phyloP scores from a whole-genome alignment of 2,797 vertebrate genomes.

The Cyclopterus lumpus region DNA sequence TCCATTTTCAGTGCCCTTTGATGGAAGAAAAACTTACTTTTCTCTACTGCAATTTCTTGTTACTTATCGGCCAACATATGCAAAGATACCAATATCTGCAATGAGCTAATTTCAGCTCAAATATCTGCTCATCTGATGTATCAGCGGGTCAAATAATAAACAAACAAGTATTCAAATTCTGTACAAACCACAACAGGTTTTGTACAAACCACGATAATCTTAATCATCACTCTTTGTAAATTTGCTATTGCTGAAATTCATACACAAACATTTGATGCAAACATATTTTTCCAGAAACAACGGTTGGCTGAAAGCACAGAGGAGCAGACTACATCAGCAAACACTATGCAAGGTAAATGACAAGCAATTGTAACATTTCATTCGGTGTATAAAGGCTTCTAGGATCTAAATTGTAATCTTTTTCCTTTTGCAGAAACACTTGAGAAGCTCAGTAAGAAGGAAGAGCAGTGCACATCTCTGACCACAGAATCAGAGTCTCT shows the following conservation, averaged over 20 bases:
- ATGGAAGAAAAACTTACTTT: conserved; percentile 1
- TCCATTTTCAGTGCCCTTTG: not conserved
- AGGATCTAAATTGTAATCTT: not conserved
- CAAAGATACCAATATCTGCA: not conserved
- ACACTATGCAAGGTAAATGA: conserved; percentile 90
- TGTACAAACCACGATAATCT: not conserved
- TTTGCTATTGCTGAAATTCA: not conserved
- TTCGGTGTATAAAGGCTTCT: not conserved
- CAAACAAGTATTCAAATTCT: not conserved
- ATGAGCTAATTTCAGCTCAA: not conserved
- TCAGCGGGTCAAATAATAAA: not conserved
- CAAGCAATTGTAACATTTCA: not conserved
- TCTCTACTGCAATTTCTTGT: not conserved
- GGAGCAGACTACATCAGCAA: conserved; percentile 84
- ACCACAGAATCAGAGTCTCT: conserved; percentile 87
- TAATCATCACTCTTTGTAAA: not conserved
- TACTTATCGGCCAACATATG: not conserved
- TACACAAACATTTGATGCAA: not conserved
- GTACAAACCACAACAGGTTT: not conserved
- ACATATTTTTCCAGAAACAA: conserved; percentile 84
- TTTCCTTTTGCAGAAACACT: conserved; percentile 85
- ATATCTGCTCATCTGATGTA: not conserved
- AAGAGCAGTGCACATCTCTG: conserved; percentile 87
- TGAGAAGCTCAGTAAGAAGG: conserved; percentile 88
- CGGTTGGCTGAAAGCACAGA: conserved; percentile 84